phyloP scores from a whole-genome alignment of 2,888 invertebrate species.

The Unio delphinus region DNA sequence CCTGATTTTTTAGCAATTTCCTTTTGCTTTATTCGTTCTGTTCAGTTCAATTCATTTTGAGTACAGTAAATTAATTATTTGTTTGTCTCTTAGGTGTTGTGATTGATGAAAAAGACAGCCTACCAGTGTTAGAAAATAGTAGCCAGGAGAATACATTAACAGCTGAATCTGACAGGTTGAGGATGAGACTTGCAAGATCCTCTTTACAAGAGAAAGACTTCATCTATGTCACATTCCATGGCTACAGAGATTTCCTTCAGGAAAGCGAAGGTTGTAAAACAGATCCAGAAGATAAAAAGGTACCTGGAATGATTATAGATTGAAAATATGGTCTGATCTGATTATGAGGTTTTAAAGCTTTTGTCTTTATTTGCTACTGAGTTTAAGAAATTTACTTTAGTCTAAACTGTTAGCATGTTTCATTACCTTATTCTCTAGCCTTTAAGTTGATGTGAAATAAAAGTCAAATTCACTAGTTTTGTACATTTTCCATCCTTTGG shows the following conservation, averaged over 20 bases:
- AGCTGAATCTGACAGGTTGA: conserved; percentile 17
- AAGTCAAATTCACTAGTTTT: too few species aligned
- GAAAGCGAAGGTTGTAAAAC: neutral
- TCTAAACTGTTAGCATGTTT: too few species aligned
- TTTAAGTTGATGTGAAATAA: too few species aligned
- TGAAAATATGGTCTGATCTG: too few species aligned
- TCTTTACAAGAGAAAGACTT: conserved; percentile 19
- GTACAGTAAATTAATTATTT: neutral
- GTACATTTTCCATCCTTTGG: too few species aligned
- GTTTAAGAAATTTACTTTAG: too few species aligned
- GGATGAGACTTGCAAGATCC: conserved; percentile 12
- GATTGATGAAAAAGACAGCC: conserved; percentile 17
- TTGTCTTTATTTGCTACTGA: too few species aligned
- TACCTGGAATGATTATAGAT: neutral
- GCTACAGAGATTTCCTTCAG: conserved; percentile 15
- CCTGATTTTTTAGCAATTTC: too few species aligned
- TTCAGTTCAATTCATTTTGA: too few species aligned
- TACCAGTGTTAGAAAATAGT: conserved; percentile 7
- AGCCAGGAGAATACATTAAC: conserved; percentile 4
- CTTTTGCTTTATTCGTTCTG: too few species aligned
- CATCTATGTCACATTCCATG: conserved; percentile 24
- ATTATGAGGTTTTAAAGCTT: too few species aligned
- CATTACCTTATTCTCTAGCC: too few species aligned
- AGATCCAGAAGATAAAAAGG: conserved; percentile 16
- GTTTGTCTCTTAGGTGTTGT: conserved; percentile 13